These are phyloP conservation scores for Tokudaia tokunoshimensis DNA, from an alignment of 2,797 vertebrate species.

Conservation along the genomic window DNA sequence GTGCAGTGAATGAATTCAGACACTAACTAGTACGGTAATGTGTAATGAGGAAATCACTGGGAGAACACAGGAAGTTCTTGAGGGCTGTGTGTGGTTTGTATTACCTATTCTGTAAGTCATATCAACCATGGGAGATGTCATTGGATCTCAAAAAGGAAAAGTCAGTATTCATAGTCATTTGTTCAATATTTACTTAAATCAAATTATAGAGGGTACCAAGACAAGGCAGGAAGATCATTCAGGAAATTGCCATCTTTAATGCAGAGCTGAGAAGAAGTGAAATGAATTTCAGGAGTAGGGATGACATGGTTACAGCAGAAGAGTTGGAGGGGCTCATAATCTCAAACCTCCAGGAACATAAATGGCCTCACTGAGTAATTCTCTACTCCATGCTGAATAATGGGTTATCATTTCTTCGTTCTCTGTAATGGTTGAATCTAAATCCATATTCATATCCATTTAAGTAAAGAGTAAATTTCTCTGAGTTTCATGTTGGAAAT, in stretches of 20 bases:
- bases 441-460: not conserved
- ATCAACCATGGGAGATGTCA: rapidly evolving
- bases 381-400: not conserved
- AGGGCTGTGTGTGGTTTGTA: not conserved
- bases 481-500: conserved; percentile 65
- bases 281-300: not conserved
- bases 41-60: not conserved
- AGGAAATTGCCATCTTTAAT: not conserved
- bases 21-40: not conserved
- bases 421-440: not conserved
- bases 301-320: not conserved
- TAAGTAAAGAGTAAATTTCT: conserved; percentile 55
- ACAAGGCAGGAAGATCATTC: not conserved
- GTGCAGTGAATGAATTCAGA: not conserved
- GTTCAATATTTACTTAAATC: not conserved
- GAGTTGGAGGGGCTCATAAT: not conserved
- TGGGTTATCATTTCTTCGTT: not conserved
- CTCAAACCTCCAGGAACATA: not conserved
- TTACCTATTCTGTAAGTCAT: not conserved
- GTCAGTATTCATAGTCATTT: not conserved
- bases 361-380: not conserved
- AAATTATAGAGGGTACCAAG: not conserved
- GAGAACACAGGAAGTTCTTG: not conserved
- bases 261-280: not conserved
- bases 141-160: not conserved